Evolutionary conservation across 2,888 invertebrate species (phyloP).

Genomic region (Ornithoptera alexandrae): DNA sequence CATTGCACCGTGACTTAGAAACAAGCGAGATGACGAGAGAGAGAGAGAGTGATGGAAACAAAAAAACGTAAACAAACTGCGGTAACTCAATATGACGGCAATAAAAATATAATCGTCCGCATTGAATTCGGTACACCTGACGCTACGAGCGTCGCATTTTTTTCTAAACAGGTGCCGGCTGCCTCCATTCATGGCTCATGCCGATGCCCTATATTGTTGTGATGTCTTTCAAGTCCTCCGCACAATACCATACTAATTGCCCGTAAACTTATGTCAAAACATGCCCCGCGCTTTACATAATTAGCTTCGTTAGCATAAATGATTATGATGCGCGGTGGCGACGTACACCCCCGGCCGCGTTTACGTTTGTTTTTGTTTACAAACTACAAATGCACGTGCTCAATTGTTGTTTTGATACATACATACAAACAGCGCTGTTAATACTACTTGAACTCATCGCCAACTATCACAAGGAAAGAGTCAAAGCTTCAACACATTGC

Average conservation of each 20-base stretch:
- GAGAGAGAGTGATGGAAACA: neutral
- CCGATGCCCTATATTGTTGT: slow-evolving; percentile 77
- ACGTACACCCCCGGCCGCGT: slow-evolving; percentile 60
- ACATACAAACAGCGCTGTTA: too few relatives aligned
- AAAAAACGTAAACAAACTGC: slow-evolving; percentile 44
- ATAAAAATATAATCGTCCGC: slow-evolving; percentile 56
- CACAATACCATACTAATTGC: slow-evolving; percentile 74
- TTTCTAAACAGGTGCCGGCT: slow-evolving; percentile 69
- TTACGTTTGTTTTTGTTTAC: slow-evolving; percentile 74
- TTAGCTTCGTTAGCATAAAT: slow-evolving; percentile 75
- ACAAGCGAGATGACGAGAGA: too few relatives aligned
- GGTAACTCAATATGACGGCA: slow-evolving; percentile 43
- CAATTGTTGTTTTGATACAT: slow-evolving; percentile 61
- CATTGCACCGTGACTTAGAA: too few relatives aligned
- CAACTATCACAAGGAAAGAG: too few relatives aligned
- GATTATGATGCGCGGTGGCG: slow-evolving; percentile 75
- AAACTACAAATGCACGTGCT: slow-evolving; percentile 73
- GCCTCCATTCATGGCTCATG: slow-evolving; percentile 55
- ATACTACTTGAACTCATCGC: too few relatives aligned
- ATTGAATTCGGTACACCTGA: slow-evolving; percentile 69
- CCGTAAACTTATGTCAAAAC: slow-evolving; percentile 74
- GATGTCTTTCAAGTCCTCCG: slow-evolving; percentile 73
- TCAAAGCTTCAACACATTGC: too few relatives aligned
- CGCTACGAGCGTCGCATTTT: slow-evolving; percentile 50
- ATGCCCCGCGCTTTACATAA: slow-evolving; percentile 75